Evolutionary conservation across 2,797 vertebrate species (phyloP), one percentile per base, ranked within the genome.

Genomic region (Iguana delicatissima): DNA sequence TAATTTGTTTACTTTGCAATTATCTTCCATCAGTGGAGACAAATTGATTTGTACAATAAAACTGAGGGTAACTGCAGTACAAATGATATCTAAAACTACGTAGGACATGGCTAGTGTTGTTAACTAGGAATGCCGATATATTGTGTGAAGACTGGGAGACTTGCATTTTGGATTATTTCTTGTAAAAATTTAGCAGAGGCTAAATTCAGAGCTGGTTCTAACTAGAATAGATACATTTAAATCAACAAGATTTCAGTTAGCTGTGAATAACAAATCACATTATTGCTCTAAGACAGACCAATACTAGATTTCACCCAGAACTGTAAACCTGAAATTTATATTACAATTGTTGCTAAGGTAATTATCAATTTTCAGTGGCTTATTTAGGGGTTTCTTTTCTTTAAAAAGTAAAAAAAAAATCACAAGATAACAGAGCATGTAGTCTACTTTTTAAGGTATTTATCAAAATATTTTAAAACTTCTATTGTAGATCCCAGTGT

Each of bases 1-100:
- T 98, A 98, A 99, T 99, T 98, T 99, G 99, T 99, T 98, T 99
- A 98, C 98, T 99, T 99, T 98, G 98, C 98, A 97, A 98, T 99
- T 99, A 98, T 98, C 98, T 99, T 99, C 98, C 97, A 93, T 98
- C 98, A 98, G 98, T 98, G 98, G 98, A 99, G 98, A 99, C 98
- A 98, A 99, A 99, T 98, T 98, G 98, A 98, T 98, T 98, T 97
- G 98, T 98, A 97, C 96, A 94, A 97, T 97, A 98, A 97, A 98
- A 98, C 96, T 97, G 97, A 98, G 96, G 96, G 97, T 97, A 96
- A 96, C 96, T 97, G 97, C 92, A 93, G 96, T 95, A 93, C 94
- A 79, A 95, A 93, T 86, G 94, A 93, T 96, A 94, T 91, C 93
- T 94, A 91, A 93, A 97, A 96, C 92, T 96, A 90, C 96, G 96